These are phyloP conservation scores for Artibeus lituratus DNA, from an alignment of 2,797 vertebrate species.

Conservation along the genomic window DNA sequence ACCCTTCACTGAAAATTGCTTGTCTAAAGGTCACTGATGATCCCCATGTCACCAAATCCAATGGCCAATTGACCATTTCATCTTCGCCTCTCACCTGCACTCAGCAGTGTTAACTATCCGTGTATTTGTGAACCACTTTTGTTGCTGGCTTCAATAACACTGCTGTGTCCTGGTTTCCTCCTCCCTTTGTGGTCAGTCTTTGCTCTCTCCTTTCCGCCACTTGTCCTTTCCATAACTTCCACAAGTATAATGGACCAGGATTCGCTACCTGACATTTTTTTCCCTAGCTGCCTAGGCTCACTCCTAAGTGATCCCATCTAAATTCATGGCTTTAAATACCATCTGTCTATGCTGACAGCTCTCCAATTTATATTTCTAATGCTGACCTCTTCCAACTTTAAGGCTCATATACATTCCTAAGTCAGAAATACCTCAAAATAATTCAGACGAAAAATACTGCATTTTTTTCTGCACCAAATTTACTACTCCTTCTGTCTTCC, in stretches of 20 bases:
- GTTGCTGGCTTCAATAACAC: not conserved
- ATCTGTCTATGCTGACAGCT: not conserved
- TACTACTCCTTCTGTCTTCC: not conserved
- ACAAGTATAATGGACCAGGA: not conserved
- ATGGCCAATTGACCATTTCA: not conserved
- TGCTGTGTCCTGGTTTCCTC: not conserved
- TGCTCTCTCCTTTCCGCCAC: not conserved
- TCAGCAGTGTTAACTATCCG: not conserved
- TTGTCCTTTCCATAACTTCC: not conserved
- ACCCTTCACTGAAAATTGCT: not conserved
- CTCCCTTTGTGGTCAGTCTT: not conserved
- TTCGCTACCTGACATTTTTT: not conserved
- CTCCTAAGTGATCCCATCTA: not conserved
- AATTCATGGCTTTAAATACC: not conserved
- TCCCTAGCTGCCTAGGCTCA: not conserved
- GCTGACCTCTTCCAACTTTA: not conserved
- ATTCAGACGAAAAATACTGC: not conserved
- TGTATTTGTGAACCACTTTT: not conserved
- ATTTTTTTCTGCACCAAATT: not conserved
- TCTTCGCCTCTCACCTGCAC: not conserved
- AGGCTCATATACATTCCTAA: not conserved
- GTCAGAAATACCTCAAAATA: conserved; percentile 12
- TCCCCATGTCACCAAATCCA: not conserved
- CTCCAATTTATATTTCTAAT: not conserved
- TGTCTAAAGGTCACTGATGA: not conserved